A percentile compares a stretch with the other conserved stretches of the same genome.
These are phyloP conservation scores for Vesta saturnalis DNA, from an alignment of 2,888 invertebrate species.

Conservation along the genomic window DNA sequence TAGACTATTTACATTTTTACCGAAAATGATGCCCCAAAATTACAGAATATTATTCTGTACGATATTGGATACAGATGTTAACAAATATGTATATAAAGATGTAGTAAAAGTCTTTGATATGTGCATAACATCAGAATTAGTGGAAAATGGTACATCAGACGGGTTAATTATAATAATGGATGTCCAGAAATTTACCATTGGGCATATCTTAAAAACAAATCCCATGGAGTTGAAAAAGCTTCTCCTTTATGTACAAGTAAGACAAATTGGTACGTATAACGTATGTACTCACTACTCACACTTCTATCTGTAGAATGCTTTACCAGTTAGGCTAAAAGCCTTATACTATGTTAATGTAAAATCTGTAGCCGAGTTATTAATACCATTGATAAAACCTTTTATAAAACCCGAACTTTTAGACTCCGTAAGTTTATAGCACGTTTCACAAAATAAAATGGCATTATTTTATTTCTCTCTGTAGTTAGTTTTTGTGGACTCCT, in stretches of 20 bases:
- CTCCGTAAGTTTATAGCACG: constrained; percentile 40
- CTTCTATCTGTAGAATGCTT: constrained; percentile 48
- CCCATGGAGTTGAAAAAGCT: constrained; percentile 72
- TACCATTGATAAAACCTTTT: constrained; percentile 76
- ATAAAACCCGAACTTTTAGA: constrained; percentile 72
- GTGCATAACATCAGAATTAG: constrained; percentile 69
- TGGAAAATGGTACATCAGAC: constrained; percentile 63
- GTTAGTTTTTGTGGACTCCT: neutral
- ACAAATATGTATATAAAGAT: constrained; percentile 67
- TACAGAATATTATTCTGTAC: constrained; percentile 51
- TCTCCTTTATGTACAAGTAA: constrained; percentile 71
- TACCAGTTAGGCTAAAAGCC: constrained; percentile 73
- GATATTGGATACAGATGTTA: constrained; percentile 66
- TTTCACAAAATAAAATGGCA: too few relatives aligned
- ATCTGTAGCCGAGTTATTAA: constrained; percentile 74
- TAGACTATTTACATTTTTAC: constrained; percentile 33
- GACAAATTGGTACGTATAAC: neutral
- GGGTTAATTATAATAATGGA: constrained; percentile 73
- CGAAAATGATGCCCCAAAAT: constrained; percentile 47
- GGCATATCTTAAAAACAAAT: constrained; percentile 71
- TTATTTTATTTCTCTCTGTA: neutral
- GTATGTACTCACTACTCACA: neutral
- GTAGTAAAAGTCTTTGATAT: constrained; percentile 66
- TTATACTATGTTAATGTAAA: constrained; percentile 78
- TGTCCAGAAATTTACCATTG: constrained; percentile 67